These are phyloP conservation scores for Caenorhabditis elegans DNA, from an alignment of 1,140 invertebrate species.

Conservation along the genomic window WBcel235 BX284605.5:9565501-9566000, in stretches of 20 bases:
- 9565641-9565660: neutral
- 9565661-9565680: neutral
- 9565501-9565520: constrained; percentile 17
- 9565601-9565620: neutral
- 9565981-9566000: constrained; percentile 79
- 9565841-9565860: too few relatives aligned
- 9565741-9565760: too few relatives aligned
- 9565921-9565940: constrained; percentile 75
- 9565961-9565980: constrained; percentile 80
- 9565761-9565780: too few relatives aligned
- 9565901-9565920: neutral
- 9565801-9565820: too few relatives aligned
- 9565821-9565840: too few relatives aligned
- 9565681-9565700: neutral
- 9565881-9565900: too few relatives aligned
- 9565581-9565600: neutral
- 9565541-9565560: neutral
- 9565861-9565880: too few relatives aligned
- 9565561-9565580: neutral
- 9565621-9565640: neutral
- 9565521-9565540: constrained; percentile 9
- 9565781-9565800: too few relatives aligned
- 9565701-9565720: too few relatives aligned
- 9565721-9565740: too few relatives aligned
- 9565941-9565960: constrained; percentile 80